Conservation (phyloP, 2,888 invertebrate genomes). For the Leptopilina myrica region DNA sequence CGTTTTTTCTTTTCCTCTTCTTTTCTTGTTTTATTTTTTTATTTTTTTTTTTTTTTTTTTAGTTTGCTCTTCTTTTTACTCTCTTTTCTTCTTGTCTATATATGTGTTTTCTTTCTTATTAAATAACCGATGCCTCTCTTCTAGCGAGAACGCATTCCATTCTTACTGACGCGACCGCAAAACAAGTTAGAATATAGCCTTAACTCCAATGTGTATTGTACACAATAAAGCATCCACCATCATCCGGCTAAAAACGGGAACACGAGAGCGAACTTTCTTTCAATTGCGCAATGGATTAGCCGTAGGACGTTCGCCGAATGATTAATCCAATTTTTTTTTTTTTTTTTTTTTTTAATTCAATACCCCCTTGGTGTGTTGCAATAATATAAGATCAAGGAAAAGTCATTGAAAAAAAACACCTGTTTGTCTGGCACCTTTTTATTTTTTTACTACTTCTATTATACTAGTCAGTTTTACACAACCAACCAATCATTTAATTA, state of each 20-base stretch:
- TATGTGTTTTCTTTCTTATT: slow-evolving; percentile 19
- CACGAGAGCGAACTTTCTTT: slow-evolving; percentile 52
- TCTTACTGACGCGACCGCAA: slow-evolving; percentile 15
- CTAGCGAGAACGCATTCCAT: slow-evolving; percentile 32
- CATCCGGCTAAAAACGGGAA: slow-evolving; percentile 52
- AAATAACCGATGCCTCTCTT: slow-evolving; percentile 36
- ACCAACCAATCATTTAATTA: too few species aligned
- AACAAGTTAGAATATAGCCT: slow-evolving; percentile 8
- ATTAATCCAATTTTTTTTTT: slow-evolving; percentile 37
- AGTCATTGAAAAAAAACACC: too few species aligned
- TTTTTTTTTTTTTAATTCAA: not conserved
- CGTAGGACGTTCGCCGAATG: slow-evolving; percentile 42
- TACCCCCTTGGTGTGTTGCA: slow-evolving; percentile 9
- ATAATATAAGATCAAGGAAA: slow-evolving; percentile 19
- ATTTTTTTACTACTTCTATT: too few species aligned
- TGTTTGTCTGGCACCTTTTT: too few species aligned
- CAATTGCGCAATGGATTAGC: slow-evolving; percentile 52
- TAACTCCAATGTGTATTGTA: not conserved
- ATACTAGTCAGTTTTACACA: too few species aligned
- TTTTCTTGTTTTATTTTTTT: not conserved
- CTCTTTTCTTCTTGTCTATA: too few species aligned
- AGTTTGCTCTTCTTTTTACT: not conserved
- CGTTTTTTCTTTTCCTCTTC: not conserved
- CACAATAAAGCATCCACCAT: slow-evolving; percentile 32
- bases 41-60: not conserved